Evolutionary conservation across 92 coral and sea anemone species (phyloP).

Genomic region (Palythoa grandis): DNA sequence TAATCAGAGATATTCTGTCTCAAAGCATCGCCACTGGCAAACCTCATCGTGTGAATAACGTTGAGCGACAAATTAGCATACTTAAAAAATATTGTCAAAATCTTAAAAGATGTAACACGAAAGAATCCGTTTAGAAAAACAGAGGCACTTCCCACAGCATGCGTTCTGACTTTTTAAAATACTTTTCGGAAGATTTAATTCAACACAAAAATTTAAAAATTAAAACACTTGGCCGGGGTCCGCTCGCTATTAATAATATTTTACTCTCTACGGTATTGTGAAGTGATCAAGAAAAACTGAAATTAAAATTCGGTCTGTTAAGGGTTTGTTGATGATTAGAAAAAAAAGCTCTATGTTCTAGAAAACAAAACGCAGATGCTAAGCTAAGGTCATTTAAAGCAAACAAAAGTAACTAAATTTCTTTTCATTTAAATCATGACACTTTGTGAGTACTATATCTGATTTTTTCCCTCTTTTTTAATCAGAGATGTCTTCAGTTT

Average conservation of each 20-base stretch:
- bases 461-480: constrained; percentile 13
- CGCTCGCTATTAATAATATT: too few relatives aligned
- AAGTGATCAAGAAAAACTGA: not conserved
- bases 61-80: constrained; percentile 23
- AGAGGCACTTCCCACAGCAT: not conserved
- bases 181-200: not conserved
- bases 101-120: constrained; percentile 31
- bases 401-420: constrained; percentile 10
- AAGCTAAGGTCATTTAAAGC: constrained; percentile 6
- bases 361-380: not conserved
- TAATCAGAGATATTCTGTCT: not conserved
- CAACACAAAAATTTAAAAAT: not conserved
- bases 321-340: not conserved
- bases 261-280: not conserved
- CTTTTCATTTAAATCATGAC: not conserved
- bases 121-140: constrained; percentile 28
- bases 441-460: not conserved
- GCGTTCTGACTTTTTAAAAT: not conserved
- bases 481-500: not conserved
- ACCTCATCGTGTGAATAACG: not conserved
- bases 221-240: too few relatives aligned
- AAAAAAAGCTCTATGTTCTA: not conserved
- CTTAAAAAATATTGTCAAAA: constrained; percentile 21
- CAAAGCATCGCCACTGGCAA: not conserved
- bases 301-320: not conserved